Evolutionary conservation across 2,113 vertebrate genomes (phyloP).

Genomic region (Cinclus mexicanus): DNA sequence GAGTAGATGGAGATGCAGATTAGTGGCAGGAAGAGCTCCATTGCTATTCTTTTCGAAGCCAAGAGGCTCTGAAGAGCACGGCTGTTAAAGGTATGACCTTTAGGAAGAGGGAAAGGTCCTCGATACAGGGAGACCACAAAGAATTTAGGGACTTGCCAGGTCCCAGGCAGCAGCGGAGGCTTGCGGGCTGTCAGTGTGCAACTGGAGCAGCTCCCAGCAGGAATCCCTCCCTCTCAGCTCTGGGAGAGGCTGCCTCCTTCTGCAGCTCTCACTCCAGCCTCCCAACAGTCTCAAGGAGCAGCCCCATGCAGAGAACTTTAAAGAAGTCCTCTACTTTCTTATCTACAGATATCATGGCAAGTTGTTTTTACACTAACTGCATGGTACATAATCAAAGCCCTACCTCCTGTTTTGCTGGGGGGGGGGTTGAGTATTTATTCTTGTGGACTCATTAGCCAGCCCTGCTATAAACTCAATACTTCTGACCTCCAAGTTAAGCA

Average conservation of each 20-base stretch:
- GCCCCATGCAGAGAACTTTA: conserved; percentile 1
- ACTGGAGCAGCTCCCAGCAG: not conserved
- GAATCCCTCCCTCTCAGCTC: not conserved
- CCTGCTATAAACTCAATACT: not conserved
- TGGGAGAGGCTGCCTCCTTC: not conserved
- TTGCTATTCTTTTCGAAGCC: not conserved
- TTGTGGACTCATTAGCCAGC: not conserved
- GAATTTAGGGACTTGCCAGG: not conserved
- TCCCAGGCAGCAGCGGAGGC: not conserved
- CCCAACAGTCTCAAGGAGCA: not conserved
- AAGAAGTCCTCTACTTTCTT: not conserved
- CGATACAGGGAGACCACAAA: not conserved
- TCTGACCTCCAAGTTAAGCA: not conserved
- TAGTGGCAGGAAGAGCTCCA: not conserved
- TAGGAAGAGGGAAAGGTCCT: not conserved
- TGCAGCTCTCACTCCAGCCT: not conserved
- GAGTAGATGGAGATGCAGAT: not conserved
- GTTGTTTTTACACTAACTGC: not conserved
- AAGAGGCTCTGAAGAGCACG: not conserved
- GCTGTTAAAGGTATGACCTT: not conserved
- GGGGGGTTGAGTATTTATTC: not conserved
- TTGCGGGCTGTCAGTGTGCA: not conserved
- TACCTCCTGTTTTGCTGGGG: not conserved
- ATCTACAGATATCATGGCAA: not conserved
- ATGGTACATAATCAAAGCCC: not conserved